Evolutionary conservation across 2,113 vertebrate species (phyloP).

Genomic region (Lycaon pictus): DNA sequence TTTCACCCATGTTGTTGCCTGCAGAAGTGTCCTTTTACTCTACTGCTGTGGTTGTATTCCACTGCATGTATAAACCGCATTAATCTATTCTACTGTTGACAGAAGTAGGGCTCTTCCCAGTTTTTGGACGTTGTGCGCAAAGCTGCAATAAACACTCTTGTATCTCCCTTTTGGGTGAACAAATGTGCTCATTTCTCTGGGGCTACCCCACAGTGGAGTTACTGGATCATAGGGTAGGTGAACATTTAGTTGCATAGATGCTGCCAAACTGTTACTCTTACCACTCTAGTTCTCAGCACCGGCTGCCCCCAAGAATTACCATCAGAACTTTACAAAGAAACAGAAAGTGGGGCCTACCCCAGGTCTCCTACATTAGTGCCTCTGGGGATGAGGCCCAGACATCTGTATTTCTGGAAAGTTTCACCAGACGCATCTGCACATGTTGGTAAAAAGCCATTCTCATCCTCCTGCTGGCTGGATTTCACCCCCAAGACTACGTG

Average conservation of each 20-base stretch:
- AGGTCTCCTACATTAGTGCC: background rate
- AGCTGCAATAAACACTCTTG: background rate
- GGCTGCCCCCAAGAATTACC: background rate
- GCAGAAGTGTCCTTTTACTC: background rate
- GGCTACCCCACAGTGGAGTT: background rate
- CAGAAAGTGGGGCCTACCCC: background rate
- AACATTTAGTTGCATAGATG: background rate
- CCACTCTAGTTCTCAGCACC: background rate
- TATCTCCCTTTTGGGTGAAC: background rate
- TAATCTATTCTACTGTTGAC: background rate
- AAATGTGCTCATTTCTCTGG: background rate
- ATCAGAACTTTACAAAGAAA: background rate
- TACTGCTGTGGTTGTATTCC: background rate
- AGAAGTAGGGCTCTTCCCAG: background rate
- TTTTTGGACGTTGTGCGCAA: background rate
- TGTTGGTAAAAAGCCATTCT: background rate
- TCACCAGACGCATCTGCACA: background rate
- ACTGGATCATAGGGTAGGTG: background rate
- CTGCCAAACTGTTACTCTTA: background rate
- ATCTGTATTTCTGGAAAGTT: background rate
- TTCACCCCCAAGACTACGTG: background rate
- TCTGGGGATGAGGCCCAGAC: background rate
- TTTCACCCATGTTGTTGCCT: background rate
- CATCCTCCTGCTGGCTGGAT: background rate
- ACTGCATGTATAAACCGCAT: rapidly evolving